phyloP scores from a whole-genome alignment of 2,797 vertebrate species.

The Enteromius thamalakanensis region DNA sequence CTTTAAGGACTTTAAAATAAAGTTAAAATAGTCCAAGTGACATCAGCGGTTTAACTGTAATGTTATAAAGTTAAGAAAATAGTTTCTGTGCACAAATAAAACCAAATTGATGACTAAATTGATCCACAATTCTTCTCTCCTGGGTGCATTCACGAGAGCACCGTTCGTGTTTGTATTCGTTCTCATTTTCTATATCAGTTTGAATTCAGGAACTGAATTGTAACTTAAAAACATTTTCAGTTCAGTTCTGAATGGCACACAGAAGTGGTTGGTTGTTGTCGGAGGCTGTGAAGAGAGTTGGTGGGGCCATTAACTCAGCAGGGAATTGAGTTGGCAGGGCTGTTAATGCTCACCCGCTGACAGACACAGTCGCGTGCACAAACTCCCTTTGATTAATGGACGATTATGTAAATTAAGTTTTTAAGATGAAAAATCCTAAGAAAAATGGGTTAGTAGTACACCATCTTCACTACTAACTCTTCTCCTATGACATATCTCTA shows the following conservation, averaged over 20 bases:
- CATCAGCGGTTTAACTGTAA: not conserved
- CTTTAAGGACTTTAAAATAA: not conserved
- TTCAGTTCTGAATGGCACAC: slow-evolving; percentile 7
- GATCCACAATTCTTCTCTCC: not conserved
- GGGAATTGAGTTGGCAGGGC: slow-evolving; percentile 35
- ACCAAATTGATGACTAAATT: not conserved
- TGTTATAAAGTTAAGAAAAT: not conserved
- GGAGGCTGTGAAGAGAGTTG: slow-evolving; percentile 11
- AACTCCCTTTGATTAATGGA: slow-evolving; percentile 28
- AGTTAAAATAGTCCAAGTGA: not conserved
- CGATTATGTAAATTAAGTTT: slow-evolving; percentile 17
- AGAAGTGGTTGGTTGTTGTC: slow-evolving; percentile 20
- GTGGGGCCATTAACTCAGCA: slow-evolving; percentile 35
- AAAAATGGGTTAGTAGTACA: slow-evolving; percentile 11
- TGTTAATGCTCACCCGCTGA: slow-evolving; percentile 43
- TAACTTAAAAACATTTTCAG: not conserved
- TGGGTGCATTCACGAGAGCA: not conserved
- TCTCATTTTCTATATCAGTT: not conserved
- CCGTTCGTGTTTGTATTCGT: not conserved
- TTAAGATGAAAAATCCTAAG: not conserved
- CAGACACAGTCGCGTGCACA: slow-evolving; percentile 14
- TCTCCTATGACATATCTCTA: not conserved
- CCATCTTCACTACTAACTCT: not conserved
- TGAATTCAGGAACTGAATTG: not conserved
- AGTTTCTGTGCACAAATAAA: not conserved